Conservation (phyloP, 64 coral and sea anemone species). For the Porites lutea region DNA sequence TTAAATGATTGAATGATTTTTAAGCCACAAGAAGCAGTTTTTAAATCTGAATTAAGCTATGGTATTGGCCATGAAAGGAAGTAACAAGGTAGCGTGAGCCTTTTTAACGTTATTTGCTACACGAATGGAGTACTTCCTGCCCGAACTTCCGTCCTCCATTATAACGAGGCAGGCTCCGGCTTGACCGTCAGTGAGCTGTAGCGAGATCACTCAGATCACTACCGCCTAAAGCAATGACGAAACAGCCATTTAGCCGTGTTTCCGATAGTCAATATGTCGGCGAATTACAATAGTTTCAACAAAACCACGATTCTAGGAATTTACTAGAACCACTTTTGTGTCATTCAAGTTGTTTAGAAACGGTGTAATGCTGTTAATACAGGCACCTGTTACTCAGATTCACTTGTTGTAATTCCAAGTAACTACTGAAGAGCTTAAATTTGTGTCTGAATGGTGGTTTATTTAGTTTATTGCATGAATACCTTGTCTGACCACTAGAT, state of each 20-base stretch:
- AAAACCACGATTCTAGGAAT: conserved; percentile 7
- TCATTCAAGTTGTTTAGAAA: background rate
- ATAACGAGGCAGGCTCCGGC: background rate
- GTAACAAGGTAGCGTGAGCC: no score
- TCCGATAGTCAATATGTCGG: conserved; percentile 19
- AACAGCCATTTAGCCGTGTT: conserved; percentile 31
- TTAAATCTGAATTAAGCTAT: no score
- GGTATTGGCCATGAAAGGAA: no score
- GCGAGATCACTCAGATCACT: background rate
- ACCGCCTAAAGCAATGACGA: conserved; percentile 41
- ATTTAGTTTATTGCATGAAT: conserved; percentile 40
- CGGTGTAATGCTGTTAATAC: background rate
- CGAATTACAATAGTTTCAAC: conserved; percentile 7
- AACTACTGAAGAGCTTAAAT: background rate
- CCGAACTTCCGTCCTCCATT: background rate
- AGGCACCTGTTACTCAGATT: conserved; percentile 1
- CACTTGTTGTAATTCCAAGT: background rate
- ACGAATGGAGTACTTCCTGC: background rate
- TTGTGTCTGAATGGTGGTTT: background rate
- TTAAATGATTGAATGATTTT: no score
- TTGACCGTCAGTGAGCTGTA: conserved; percentile 10
- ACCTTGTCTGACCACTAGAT: background rate
- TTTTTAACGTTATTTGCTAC: no score
- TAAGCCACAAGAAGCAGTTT: no score
- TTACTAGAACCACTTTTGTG: background rate